Evolutionary conservation across 2,113 vertebrate genomes (phyloP).

Genomic region (Cervus canadensis): DNA sequence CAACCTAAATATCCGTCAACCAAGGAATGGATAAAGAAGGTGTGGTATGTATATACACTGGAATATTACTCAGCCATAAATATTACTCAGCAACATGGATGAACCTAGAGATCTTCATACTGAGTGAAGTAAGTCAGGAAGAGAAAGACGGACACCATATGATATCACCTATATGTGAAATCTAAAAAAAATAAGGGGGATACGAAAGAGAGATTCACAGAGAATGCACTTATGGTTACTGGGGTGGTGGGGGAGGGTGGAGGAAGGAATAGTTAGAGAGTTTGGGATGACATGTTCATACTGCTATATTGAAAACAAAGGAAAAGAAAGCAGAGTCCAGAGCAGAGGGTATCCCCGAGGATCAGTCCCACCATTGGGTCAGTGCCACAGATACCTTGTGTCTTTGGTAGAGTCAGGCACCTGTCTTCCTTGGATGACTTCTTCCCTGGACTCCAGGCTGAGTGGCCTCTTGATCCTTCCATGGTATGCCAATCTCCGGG

Average conservation of each 20-base stretch:
- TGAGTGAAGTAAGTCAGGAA: neutral
- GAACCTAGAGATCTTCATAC: neutral
- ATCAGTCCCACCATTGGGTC: neutral
- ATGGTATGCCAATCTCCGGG: neutral
- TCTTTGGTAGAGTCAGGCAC: neutral
- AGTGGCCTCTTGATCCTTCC: neutral
- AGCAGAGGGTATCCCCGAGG: neutral
- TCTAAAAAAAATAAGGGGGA: neutral
- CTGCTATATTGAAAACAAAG: neutral
- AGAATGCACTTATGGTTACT: neutral
- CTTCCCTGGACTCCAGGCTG: neutral
- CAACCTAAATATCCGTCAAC: neutral
- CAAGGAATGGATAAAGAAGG: neutral
- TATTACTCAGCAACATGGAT: neutral
- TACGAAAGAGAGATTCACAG: neutral
- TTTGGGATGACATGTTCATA: neutral
- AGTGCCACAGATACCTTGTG: too few relatives aligned
- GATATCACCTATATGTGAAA: neutral
- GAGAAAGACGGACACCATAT: neutral
- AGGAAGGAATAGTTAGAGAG: neutral
- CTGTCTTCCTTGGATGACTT: neutral
- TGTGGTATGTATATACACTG: fast-evolving
- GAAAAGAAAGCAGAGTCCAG: neutral
- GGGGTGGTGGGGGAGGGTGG: fast-evolving
- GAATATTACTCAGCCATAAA: neutral